These are phyloP conservation scores for Felis chaus DNA, from an alignment of 2,113 vertebrate species.

Conservation along the genomic window DNA sequence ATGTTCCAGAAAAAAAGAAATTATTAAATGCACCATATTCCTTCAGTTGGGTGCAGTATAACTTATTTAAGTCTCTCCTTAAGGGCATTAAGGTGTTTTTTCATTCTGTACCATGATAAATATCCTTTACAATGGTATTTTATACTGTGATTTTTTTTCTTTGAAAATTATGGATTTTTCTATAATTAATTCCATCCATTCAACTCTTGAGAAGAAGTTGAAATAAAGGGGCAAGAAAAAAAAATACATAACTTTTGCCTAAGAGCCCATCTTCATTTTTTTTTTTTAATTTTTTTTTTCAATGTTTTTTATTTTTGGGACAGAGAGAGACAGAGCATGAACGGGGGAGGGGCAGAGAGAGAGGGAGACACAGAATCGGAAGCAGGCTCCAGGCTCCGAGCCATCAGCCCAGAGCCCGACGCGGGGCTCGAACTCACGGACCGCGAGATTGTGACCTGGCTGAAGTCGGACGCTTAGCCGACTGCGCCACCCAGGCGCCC, in stretches of 20 bases:
- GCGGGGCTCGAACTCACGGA: no score
- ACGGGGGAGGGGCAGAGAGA: no score
- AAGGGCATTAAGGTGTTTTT: background rate
- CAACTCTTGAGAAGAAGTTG: background rate
- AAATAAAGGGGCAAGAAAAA: background rate
- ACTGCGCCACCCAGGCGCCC: no score
- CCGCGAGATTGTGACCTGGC: no score
- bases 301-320: no score
- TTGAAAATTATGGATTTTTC: constrained; percentile 27
- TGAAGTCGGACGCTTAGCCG: no score
- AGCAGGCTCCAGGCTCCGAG: no score
- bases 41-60: background rate
- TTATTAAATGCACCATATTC: background rate
- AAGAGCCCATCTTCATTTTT: background rate
- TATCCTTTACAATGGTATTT: background rate
- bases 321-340: no score
- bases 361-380: no score
- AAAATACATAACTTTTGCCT: background rate
- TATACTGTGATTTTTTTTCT: background rate
- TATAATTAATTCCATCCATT: constrained; percentile 24
- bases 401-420: no score
- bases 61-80: background rate
- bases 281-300: no score
- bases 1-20: background rate
- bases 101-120: background rate